Evolutionary conservation across 2,797 vertebrate species (phyloP).

Genomic region (Acanthis flammea): DNA sequence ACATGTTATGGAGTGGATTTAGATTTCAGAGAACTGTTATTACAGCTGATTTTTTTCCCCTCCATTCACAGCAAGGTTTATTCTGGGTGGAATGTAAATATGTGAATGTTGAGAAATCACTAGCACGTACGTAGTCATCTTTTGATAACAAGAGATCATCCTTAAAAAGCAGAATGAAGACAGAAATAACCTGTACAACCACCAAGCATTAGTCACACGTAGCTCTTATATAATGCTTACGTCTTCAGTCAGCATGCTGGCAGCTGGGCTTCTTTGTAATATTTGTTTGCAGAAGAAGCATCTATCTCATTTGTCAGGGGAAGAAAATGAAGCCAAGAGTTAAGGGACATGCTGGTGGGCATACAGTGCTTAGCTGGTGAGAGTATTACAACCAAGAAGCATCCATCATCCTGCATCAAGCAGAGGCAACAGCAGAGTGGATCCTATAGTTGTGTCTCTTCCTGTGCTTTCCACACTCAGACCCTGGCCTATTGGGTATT

Average conservation of each 20-base stretch:
- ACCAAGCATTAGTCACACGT: conserved; percentile 58
- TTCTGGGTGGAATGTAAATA: conserved; percentile 20
- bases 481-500: background rate
- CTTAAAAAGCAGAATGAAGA: conserved; percentile 52
- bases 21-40: conserved; percentile 8
- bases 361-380: background rate
- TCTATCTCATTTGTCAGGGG: background rate
- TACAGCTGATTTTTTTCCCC: background rate
- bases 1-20: background rate
- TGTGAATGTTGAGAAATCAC: background rate
- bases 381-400: background rate
- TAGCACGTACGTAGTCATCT: background rate
- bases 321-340: background rate
- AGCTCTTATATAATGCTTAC: conserved; percentile 60
- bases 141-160: conserved; percentile 16
- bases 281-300: background rate
- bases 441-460: rapidly evolving
- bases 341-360: background rate
- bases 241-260: conserved; percentile 27
- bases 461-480: rapidly evolving
- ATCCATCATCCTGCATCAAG: background rate
- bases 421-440: background rate
- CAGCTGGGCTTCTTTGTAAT: conserved; percentile 7
- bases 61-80: background rate
- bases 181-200: conserved; percentile 54